Conservation (phyloP, 2,113 vertebrate species). For the Otus sunia region DNA sequence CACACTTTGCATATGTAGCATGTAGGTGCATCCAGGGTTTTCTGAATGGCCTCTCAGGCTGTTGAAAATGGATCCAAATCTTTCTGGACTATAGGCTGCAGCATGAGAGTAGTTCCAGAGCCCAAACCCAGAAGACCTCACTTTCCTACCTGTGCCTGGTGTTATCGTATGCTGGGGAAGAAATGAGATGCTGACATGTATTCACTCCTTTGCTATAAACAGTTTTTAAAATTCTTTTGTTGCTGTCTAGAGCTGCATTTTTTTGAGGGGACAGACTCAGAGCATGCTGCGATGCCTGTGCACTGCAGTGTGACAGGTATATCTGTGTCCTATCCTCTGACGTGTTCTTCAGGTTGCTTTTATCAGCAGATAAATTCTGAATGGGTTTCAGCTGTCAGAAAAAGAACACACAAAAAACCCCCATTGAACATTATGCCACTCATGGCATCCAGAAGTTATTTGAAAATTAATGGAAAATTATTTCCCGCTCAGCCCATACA, state of each 20-base stretch:
- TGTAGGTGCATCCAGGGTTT: rapidly evolving
- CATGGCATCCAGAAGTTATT: not conserved
- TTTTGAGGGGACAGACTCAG: not conserved
- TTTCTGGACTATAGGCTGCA: rapidly evolving
- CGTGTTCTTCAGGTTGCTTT: not conserved
- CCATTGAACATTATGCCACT: not conserved
- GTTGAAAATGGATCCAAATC: not conserved
- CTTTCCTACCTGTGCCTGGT: not conserved
- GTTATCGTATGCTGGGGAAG: not conserved
- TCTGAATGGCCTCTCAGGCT: not conserved
- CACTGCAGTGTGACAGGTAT: not conserved
- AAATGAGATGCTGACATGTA: not conserved
- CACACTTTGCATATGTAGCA: not conserved
- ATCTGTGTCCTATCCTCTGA: not conserved
- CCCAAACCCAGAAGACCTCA: not conserved
- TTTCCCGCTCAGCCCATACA: not conserved
- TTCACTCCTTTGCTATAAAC: not conserved
- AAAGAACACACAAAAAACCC: not conserved
- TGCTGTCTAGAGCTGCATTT: not conserved
- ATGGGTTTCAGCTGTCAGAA: not conserved
- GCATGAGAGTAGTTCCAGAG: not conserved
- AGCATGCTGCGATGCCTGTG: rapidly evolving
- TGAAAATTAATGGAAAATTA: conserved; percentile 20
- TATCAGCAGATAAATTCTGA: not conserved
- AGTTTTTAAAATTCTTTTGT: not conserved